These are phyloP conservation scores for Gila robusta DNA, from an alignment of 2,797 vertebrate species.

Conservation along the genomic window DNA sequence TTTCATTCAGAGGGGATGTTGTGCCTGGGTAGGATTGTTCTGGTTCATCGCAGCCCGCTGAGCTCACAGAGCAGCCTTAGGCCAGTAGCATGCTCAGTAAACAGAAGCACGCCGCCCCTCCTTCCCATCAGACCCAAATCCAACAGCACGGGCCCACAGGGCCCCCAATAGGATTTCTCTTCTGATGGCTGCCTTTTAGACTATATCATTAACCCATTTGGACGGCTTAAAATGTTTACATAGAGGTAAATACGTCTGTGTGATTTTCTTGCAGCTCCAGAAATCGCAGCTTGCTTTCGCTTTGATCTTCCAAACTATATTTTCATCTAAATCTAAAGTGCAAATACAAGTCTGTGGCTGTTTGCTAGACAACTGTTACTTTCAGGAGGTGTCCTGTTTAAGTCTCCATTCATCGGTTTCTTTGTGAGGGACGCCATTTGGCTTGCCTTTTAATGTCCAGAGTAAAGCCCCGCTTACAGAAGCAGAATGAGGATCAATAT, in stretches of 20 bases:
- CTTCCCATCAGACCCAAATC: slow-evolving; percentile 74
- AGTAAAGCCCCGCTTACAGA: slow-evolving; percentile 51
- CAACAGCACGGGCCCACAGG: slow-evolving; percentile 67
- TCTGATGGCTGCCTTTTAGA: slow-evolving; percentile 84
- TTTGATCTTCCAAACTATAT: slow-evolving; percentile 14
- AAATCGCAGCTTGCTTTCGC: not conserved
- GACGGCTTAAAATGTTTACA: slow-evolving; percentile 67
- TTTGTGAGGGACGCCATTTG: slow-evolving; percentile 49
- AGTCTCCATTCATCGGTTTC: slow-evolving; percentile 41
- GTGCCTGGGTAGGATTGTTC: slow-evolving; percentile 78
- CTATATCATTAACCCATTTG: slow-evolving; percentile 81
- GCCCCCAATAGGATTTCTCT: slow-evolving; percentile 80
- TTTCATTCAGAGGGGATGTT: slow-evolving; percentile 77
- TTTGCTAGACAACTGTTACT: slow-evolving; percentile 48
- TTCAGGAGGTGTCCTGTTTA: slow-evolving; percentile 40
- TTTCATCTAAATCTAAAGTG: not conserved
- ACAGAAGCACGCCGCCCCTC: slow-evolving; percentile 46
- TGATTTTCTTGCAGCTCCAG: not conserved
- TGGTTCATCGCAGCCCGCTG: slow-evolving; percentile 78
- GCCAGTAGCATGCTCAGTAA: slow-evolving; percentile 52
- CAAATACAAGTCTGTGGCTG: slow-evolving; percentile 22
- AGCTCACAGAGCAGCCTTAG: slow-evolving; percentile 71
- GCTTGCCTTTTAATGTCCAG: slow-evolving; percentile 56
- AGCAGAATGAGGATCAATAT: slow-evolving; percentile 62
- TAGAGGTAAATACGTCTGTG: not conserved